Evolutionary conservation across 2,113 vertebrate genomes (phyloP).

Genomic region (Passerina amoena): DNA sequence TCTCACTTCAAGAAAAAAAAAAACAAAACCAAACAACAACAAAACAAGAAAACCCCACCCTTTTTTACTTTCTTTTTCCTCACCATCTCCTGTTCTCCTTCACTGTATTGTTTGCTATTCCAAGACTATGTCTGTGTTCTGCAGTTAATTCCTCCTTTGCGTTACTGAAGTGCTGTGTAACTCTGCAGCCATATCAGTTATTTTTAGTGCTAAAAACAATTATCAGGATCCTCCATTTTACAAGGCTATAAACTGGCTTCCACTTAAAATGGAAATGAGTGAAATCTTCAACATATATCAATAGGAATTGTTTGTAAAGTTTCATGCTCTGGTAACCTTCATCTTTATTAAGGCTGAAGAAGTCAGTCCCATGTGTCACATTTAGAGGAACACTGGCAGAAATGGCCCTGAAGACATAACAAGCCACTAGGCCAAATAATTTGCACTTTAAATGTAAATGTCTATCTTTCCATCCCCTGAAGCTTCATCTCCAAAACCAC

Average conservation of each 20-base stretch:
- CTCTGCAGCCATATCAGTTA: background rate
- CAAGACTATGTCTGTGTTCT: background rate
- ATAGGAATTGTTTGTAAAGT: constrained; percentile 35
- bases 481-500: background rate
- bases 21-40: too few relatives aligned
- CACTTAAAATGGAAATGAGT: constrained; percentile 63
- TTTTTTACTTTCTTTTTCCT: background rate
- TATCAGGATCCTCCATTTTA: constrained; percentile 29
- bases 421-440: constrained; percentile 52
- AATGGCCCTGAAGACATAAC: constrained; percentile 25
- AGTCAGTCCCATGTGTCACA: constrained; percentile 35
- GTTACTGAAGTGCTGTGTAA: background rate
- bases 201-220: constrained; percentile 35
- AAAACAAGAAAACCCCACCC: too few relatives aligned
- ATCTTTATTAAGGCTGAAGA: constrained; percentile 38
- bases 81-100: background rate
- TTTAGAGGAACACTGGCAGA: constrained; percentile 23
- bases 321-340: constrained; percentile 36
- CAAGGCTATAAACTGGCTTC: constrained; percentile 39
- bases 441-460: constrained; percentile 63
- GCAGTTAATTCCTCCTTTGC: background rate
- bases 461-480: background rate
- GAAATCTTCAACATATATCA: constrained; percentile 30
- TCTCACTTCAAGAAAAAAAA: background rate
- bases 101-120: background rate